A percentile compares a stretch with the other conserved stretches of the same genome.
These are phyloP conservation scores for Cheilosia variabilis DNA, from an alignment of 2,888 invertebrate species.

Conservation along the genomic window DNA sequence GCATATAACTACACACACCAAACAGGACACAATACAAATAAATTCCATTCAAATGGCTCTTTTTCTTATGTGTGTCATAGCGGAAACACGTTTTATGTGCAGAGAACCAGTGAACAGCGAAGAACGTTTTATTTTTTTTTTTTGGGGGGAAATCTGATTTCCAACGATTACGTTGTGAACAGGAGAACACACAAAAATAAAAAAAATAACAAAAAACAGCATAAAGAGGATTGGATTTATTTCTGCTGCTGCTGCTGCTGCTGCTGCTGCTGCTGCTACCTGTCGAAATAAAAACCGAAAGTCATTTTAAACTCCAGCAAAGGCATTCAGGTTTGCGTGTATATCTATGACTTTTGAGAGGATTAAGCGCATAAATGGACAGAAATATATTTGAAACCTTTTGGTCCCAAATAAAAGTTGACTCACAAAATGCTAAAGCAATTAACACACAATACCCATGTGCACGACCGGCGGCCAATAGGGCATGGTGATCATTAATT, in stretches of 20 bases:
- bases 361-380: constrained; percentile 11
- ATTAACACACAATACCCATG: constrained; percentile 36
- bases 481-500: constrained; percentile 40
- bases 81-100: constrained; percentile 62
- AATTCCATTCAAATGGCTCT: constrained; percentile 16
- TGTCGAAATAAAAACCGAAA: constrained; percentile 69
- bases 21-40: constrained; percentile 11
- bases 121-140: constrained; percentile 1
- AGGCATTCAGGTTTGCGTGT: background rate
- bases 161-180: constrained; percentile 40
- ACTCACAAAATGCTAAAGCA: constrained; percentile 12
- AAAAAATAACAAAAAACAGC: constrained; percentile 11
- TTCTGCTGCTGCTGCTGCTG: constrained; percentile 5
- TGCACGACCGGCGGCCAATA: constrained; percentile 11
- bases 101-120: background rate
- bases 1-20: constrained; percentile 6
- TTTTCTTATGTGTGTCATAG: constrained; percentile 49
- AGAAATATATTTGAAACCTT: background rate
- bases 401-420: constrained; percentile 13
- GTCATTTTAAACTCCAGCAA: constrained; percentile 48
- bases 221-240: constrained; percentile 53
- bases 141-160: constrained; percentile 47
- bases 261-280: constrained; percentile 19
- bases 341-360: constrained; percentile 4
- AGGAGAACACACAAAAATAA: constrained; percentile 23